Base-by-base conservation (phyloP, 2,888 invertebrate genomes). In the Dolichomitus sp. region DNA sequence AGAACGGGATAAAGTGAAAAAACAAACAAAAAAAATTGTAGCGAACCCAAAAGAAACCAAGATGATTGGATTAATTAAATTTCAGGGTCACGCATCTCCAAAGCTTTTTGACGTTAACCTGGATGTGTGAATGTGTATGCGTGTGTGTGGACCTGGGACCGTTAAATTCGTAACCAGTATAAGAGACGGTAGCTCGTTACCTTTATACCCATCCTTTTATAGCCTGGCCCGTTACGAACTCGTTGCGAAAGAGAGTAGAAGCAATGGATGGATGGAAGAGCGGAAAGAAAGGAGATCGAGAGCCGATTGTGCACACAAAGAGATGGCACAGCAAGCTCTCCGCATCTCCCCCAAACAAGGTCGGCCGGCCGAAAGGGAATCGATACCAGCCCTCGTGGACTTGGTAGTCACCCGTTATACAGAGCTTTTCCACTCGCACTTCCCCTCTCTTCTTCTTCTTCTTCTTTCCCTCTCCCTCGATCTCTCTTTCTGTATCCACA, bases 321-420 rank as follows among this genome's bases (percentile, higher is more conserved):
- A 68, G 66, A 74, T 68, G 59, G 50, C 40, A 73, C 66, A 66
- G 37, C 37, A 37, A 37, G 57, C 37, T 19, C 66, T 48, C 37
- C 42, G 17, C 17, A 30, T 61, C 33, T 50, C 33, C 61, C 17
- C 69, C 68, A 52, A 75, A 80, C 79, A 83, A 76, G 72, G 75
- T 79, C 83, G 72, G 45, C 72, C 68, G 72, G 59, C 76, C 75
- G 83, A 72, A 83, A 83, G 75, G 68, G 59, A 76, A 83, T 83
- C 83, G 83, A 83, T 83, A 83, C 50, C 52, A 68, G 79, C 68
- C 82, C 79, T 66, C 30, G 70, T 57, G 66, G 65, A 66, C 57
- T 79, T 66, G 27, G 50, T 66, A 75, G 65, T 82, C 78, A 79
- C 66, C 70, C 63, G 63, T 79, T 75, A 79, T 68, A 72, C 66